A percentile compares a stretch with the other conserved stretches of the same genome.
These are phyloP conservation scores for Hycleus phaleratus DNA, from an alignment of 1,140 invertebrate genomes.

Conservation along the genomic window DNA sequence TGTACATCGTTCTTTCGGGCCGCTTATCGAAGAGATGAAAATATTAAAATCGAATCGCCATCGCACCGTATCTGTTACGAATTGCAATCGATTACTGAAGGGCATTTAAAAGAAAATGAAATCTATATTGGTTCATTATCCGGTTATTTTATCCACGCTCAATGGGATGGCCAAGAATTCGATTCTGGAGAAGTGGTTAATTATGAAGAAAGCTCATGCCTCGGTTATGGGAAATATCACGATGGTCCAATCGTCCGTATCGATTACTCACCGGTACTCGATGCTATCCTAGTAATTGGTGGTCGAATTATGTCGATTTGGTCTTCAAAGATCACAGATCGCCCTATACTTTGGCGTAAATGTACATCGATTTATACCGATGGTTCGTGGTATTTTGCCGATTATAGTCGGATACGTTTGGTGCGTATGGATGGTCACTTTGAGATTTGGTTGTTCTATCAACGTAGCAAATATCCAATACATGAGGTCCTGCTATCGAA, in stretches of 20 bases:
- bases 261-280: constrained; percentile 39
- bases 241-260: constrained; percentile 55
- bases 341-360: constrained; percentile 49
- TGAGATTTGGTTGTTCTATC: constrained; percentile 51
- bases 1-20: not conserved
- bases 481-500: constrained; percentile 30
- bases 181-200: constrained; percentile 49
- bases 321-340: constrained; percentile 43
- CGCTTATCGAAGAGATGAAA: not conserved
- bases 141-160: constrained; percentile 46
- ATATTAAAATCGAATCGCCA: not conserved
- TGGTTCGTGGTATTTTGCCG: constrained; percentile 42
- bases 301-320: constrained; percentile 53
- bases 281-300: constrained; percentile 50
- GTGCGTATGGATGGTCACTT: constrained; percentile 47
- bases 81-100: not conserved
- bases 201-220: constrained; percentile 45
- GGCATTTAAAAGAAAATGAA: not conserved
- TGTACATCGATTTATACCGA: constrained; percentile 44
- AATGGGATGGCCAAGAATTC: constrained; percentile 55
- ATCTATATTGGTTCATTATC: constrained; percentile 1
- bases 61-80: not conserved
- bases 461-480: constrained; percentile 34
- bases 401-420: constrained; percentile 38
- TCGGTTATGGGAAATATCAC: constrained; percentile 49